A percentile compares a stretch with the other conserved stretches of the same genome.
phyloP scores from a whole-genome alignment of 2,797 vertebrate species.

The Enteromius paludinosus region DNA sequence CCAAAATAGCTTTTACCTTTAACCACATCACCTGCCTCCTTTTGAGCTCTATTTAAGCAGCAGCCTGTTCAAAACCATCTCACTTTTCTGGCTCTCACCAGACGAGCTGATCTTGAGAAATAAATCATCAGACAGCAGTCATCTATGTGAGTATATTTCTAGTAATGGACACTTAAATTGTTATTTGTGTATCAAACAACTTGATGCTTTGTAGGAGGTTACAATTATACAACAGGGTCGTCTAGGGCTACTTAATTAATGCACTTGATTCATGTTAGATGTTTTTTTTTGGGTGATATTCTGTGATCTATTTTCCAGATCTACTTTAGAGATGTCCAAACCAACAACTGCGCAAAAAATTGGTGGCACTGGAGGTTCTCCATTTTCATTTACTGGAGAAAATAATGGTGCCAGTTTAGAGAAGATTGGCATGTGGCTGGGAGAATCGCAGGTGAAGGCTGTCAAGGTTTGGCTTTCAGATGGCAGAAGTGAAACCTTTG shows the following conservation, averaged over 20 bases:
- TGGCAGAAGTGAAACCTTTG: conserved; percentile 20
- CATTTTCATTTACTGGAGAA: conserved; percentile 36
- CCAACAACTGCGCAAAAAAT: fast-evolving
- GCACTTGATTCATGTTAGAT: not conserved
- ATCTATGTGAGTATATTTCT: not conserved
- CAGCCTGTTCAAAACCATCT: not conserved
- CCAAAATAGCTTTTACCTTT: too few relatives aligned
- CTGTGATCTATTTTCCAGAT: not conserved
- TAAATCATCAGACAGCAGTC: not conserved
- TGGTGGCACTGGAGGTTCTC: not conserved
- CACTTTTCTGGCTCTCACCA: not conserved
- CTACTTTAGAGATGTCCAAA: not conserved
- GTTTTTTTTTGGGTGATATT: not conserved
- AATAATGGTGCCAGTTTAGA: conserved; percentile 42
- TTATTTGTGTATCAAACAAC: not conserved
- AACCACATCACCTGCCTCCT: too few relatives aligned
- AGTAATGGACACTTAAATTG: not conserved
- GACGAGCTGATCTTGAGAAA: not conserved
- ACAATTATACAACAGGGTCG: not conserved
- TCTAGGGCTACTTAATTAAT: too few relatives aligned
- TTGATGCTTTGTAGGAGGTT: not conserved
- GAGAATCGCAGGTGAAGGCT: conserved; percentile 52
- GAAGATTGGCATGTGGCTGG: conserved; percentile 53
- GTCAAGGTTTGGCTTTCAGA: conserved; percentile 50
- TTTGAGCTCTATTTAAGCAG: not conserved